Base-by-base conservation (phyloP, 1,140 invertebrate genomes). In the Dolichoris vasculosae region DNA sequence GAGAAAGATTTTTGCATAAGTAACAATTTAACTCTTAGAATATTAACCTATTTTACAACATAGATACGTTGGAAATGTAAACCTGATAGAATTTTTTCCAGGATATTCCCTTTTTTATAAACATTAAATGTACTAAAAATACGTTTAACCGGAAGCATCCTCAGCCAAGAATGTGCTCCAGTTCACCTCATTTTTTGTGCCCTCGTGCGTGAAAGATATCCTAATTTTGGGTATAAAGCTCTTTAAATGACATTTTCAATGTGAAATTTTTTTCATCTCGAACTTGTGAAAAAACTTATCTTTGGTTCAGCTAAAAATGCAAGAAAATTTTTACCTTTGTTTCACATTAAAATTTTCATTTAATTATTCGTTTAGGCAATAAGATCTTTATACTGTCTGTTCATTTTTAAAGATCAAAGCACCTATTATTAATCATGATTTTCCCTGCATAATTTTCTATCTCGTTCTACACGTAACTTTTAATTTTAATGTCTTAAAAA, bases 171-270 rank as follows among this genome's bases (percentile, higher is more conserved):
- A 73, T 73, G 20, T 73, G 38, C 40, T 73, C 69, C 69, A 73
- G 38, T 73, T 73, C 11, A 69, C 32, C 67, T 35, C 67, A 43
- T 73, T 73, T 79, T 79, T 64, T 63, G 55, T 35, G 30, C 69
- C n/a, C 8, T 73, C 77, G 35, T n/a, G 38, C 77, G 59, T 79
- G 38, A 64, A 80, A 79, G 77, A 63, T 63, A 79, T 59, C 77
- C 55, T 79, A 63, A 79, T 79, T 79, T 79, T 55, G 7, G 11
- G 11, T 17, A 73, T 43, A 43, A 73, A 73, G 32, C 38, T 73
- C 13, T 73, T 73, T 43, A 73, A 43, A 38, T 73, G 35, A 6
- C 35, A 43, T 43, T 43, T 73, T 73, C 38, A 73, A 73, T 73
- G 38, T n/a, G 9, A 73, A 40, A 32, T n/a, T 69, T 23, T 38